These are phyloP conservation scores for Sorex fumeus DNA, from an alignment of 2,113 vertebrate species.

Conservation along the genomic window DNA sequence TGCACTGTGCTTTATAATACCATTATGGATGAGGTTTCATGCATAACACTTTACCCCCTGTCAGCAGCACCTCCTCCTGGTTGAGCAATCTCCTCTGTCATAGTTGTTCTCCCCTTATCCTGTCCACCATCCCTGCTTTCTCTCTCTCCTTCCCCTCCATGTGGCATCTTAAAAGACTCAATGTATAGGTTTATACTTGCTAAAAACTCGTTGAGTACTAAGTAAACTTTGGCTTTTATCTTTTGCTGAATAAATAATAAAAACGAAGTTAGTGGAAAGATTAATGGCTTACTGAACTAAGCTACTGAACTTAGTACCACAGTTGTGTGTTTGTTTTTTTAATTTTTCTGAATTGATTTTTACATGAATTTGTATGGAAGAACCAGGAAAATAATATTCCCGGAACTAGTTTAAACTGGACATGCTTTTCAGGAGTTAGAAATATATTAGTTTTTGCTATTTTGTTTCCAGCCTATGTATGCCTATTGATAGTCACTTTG, in stretches of 20 bases:
- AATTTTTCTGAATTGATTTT: constrained; percentile 33
- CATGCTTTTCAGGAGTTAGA: constrained; percentile 31
- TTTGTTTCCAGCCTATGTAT: constrained; percentile 17
- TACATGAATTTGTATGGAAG: constrained; percentile 33
- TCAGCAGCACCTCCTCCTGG: too few relatives aligned
- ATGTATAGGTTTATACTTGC: neutral
- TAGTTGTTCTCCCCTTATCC: too few relatives aligned
- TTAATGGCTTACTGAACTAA: constrained; percentile 50
- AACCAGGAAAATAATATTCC: constrained; percentile 35
- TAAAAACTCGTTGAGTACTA: neutral
- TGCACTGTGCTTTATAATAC: too few relatives aligned
- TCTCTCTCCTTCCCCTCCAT: too few relatives aligned
- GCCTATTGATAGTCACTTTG: neutral
- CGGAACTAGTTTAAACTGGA: neutral
- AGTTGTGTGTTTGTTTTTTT: constrained; percentile 27
- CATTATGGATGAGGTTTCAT: too few relatives aligned
- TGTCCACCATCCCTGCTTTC: too few relatives aligned
- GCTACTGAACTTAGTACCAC: neutral
- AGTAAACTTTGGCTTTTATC: constrained; percentile 50
- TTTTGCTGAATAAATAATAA: constrained; percentile 62
- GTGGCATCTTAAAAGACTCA: neutral
- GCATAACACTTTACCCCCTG: too few relatives aligned
- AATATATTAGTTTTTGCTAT: neutral
- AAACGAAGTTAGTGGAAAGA: constrained; percentile 57
- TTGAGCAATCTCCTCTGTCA: too few relatives aligned